Percentiles rank a stretch among this genome's conserved stretches.
Conservation (phyloP, 2,888 invertebrate species). For the Drosophila maculinotata region DNA sequence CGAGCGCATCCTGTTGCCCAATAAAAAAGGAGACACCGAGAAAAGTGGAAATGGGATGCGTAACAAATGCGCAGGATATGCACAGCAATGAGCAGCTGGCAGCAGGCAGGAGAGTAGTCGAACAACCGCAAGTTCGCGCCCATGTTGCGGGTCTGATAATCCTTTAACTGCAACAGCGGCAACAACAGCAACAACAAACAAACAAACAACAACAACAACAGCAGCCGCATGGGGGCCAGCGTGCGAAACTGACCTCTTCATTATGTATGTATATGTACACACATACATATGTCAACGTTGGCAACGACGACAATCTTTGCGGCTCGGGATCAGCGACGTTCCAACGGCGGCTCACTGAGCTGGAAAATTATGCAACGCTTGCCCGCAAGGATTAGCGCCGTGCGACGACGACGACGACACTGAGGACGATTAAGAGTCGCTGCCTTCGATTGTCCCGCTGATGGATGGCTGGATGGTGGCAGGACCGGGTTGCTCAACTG, state of each 20-base stretch:
- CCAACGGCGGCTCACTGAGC: constrained; percentile 54
- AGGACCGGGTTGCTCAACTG: constrained; percentile 20
- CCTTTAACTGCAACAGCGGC: constrained; percentile 59
- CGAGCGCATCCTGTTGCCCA: constrained; percentile 39
- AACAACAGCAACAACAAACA: constrained; percentile 55
- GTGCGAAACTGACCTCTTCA: constrained; percentile 72
- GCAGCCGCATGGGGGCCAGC: constrained; percentile 12
- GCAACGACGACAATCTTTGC: constrained; percentile 44
- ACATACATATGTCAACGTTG: constrained; percentile 44
- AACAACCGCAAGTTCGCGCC: constrained; percentile 70
- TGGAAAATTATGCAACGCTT: constrained; percentile 71
- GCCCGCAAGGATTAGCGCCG: constrained; percentile 43
- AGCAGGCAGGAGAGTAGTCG: not conserved
- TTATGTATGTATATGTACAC: too few species aligned
- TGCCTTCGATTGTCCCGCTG: constrained; percentile 19
- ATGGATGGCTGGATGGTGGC: constrained; percentile 16
- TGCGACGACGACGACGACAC: constrained; percentile 10
- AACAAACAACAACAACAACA: constrained; percentile 26
- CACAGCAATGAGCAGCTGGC: constrained; percentile 30
- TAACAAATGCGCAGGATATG: constrained; percentile 40
- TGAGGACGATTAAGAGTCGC: constrained; percentile 20
- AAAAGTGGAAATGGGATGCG: constrained; percentile 16
- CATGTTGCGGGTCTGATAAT: constrained; percentile 70
- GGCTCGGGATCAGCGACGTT: constrained; percentile 40
- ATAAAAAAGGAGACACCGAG: constrained; percentile 15